Percentiles rank a stretch among this genome's conserved stretches.
Evolutionary conservation across 2,888 invertebrate species (phyloP).

Genomic region (Nomada fucata): DNA sequence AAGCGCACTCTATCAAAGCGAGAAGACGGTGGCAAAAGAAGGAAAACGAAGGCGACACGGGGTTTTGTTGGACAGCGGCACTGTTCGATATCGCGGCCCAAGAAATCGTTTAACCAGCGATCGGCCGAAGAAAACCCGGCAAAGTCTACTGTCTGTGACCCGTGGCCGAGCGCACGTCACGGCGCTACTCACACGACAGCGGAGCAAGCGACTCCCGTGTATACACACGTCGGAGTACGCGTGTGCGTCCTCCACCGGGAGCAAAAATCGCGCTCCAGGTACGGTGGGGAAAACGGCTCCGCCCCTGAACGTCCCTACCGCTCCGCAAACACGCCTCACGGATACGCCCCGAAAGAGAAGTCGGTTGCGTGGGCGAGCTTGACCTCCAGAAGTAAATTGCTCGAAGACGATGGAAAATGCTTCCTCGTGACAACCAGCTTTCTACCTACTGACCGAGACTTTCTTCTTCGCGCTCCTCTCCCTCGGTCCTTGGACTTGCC

Average conservation of each 20-base stretch:
- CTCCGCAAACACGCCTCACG: conserved; percentile 53
- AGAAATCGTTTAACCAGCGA: conserved; percentile 55
- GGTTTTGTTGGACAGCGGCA: conserved; percentile 1
- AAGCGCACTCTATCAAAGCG: conserved; percentile 14
- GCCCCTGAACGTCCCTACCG: conserved; percentile 69
- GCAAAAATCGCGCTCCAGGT: conserved; percentile 49
- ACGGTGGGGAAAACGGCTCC: conserved; percentile 68
- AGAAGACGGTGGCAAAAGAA: neutral
- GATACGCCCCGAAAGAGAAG: conserved; percentile 54
- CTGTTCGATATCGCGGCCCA: conserved; percentile 45
- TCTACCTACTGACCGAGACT: conserved; percentile 74
- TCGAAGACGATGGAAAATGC: conserved; percentile 69
- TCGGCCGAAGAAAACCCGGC: conserved; percentile 49
- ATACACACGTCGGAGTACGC: conserved; percentile 3
- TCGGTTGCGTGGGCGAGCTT: conserved; percentile 57
- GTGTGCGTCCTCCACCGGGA: conserved; percentile 42
- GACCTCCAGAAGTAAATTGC: conserved; percentile 63
- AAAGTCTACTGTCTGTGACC: conserved; percentile 47
- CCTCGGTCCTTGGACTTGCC: conserved; percentile 21
- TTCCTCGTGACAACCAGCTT: conserved; percentile 51
- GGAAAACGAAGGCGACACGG: neutral
- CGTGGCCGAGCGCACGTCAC: conserved; percentile 49
- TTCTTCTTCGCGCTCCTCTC: conserved; percentile 34
- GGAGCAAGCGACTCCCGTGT: conserved; percentile 1
- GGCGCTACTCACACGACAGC: conserved; percentile 27